phyloP scores from a whole-genome alignment of 2,113 vertebrate genomes.

The Dolichallabes microphthalmus region DNA sequence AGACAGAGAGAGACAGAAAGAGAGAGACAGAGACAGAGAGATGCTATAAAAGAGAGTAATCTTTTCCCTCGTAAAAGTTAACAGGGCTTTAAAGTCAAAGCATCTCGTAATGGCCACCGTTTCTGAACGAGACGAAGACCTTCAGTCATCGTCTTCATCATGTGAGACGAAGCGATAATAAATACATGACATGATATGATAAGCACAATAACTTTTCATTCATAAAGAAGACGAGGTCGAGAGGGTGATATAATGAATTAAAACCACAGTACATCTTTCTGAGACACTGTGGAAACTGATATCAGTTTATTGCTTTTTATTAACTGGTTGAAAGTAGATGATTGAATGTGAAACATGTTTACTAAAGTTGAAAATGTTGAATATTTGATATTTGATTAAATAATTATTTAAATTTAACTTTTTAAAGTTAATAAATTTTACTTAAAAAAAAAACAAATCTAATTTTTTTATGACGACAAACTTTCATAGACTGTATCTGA shows the following conservation, averaged over 20 bases:
- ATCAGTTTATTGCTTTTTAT: neutral
- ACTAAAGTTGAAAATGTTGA: neutral
- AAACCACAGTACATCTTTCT: neutral
- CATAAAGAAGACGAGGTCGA: neutral
- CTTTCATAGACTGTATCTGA: too few relatives aligned
- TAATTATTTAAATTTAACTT: neutral
- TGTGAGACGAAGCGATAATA: neutral
- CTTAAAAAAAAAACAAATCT: too few relatives aligned
- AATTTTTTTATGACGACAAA: too few relatives aligned
- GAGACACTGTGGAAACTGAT: neutral
- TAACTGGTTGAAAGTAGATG: neutral
- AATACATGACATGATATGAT: neutral
- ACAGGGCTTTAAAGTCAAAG: slow-evolving; percentile 46
- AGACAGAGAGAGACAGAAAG: neutral
- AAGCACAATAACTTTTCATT: neutral
- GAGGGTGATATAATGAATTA: neutral
- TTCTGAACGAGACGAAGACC: neutral
- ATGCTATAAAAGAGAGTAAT: slow-evolving; percentile 31
- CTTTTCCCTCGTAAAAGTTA: slow-evolving; percentile 52
- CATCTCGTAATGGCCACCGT: slow-evolving; percentile 11
- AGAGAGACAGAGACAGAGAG: neutral
- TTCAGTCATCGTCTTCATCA: neutral
- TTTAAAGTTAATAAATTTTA: too few relatives aligned
- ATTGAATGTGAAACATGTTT: neutral
- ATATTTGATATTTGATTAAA: neutral